These are phyloP conservation scores for Notarius lentiginosus DNA, from an alignment of 2,113 vertebrate species.

Conservation along the genomic window DNA sequence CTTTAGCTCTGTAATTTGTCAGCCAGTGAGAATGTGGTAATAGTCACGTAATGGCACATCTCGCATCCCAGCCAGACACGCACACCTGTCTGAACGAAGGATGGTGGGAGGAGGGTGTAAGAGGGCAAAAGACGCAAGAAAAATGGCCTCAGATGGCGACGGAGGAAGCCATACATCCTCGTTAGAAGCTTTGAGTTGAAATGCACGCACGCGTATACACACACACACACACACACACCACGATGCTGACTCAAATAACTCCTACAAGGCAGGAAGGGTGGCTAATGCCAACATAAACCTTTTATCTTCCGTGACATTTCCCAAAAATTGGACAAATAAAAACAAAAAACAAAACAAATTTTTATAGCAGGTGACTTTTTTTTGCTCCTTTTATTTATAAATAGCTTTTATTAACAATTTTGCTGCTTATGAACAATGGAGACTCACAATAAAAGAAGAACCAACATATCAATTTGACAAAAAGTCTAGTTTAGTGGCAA, in stretches of 20 bases:
- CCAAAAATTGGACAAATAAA: background rate
- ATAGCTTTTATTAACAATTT: background rate
- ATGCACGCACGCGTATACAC: constrained; percentile 5
- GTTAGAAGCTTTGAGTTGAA: constrained; percentile 66
- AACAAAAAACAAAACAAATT: background rate
- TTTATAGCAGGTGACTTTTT: background rate
- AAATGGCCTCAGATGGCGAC: constrained; percentile 68
- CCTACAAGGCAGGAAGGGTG: background rate
- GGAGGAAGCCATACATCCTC: constrained; percentile 74
- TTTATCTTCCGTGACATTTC: background rate
- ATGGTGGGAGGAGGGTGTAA: constrained; percentile 48
- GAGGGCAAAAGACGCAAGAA: constrained; percentile 64
- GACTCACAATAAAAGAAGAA: background rate
- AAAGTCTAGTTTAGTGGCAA: background rate
- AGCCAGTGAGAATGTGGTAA: constrained; percentile 65
- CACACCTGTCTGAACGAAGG: constrained; percentile 30
- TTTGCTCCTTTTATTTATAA: background rate
- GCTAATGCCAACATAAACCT: background rate
- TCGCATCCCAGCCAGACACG: constrained; percentile 43
- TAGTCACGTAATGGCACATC: constrained; percentile 64
- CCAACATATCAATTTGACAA: background rate
- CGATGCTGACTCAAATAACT: background rate
- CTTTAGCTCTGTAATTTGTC: constrained; percentile 59
- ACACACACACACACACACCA: constrained; percentile 30
- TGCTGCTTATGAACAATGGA: background rate